phyloP scores from a whole-genome alignment of 2,888 invertebrate species.

The Agrilus mali region DNA sequence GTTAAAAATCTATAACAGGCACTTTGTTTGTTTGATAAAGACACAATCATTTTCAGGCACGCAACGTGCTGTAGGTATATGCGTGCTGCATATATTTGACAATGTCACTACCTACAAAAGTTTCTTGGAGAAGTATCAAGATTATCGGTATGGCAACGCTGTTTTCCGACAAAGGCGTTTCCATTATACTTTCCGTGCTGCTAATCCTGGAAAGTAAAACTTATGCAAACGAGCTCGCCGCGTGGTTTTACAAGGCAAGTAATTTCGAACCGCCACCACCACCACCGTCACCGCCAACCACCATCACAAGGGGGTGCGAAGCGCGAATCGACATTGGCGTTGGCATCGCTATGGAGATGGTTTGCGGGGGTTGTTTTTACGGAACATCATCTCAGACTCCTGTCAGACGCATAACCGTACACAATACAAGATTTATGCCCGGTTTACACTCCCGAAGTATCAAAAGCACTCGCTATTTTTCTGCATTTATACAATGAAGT shows the following conservation, averaged over 20 bases:
- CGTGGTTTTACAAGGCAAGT: conserved; percentile 36
- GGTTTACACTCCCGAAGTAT: conserved; percentile 18
- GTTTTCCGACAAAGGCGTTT: conserved; percentile 18
- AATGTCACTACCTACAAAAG: too few species aligned
- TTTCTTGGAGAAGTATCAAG: background rate
- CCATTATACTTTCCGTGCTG: conserved; percentile 34
- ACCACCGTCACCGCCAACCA: conserved; percentile 6
- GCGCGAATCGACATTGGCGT: conserved; percentile 12
- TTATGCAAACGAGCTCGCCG: conserved; percentile 36
- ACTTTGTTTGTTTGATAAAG: too few species aligned
- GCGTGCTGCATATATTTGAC: too few species aligned
- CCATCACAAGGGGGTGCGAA: background rate
- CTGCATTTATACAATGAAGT: too few species aligned
- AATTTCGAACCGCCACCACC: conserved; percentile 23
- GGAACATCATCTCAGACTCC: conserved; percentile 24
- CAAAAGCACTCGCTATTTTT: conserved; percentile 10
- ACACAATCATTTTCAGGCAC: too few species aligned
- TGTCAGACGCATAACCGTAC: conserved; percentile 25
- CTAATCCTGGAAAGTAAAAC: conserved; percentile 37
- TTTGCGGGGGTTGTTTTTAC: conserved; percentile 23
- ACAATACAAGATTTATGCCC: conserved; percentile 30
- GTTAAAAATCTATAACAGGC: too few species aligned
- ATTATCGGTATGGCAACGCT: conserved; percentile 2
- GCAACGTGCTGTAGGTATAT: too few species aligned
- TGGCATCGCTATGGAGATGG: conserved; percentile 8